These are phyloP conservation scores for Eristalis pertinax DNA, from an alignment of 2,888 invertebrate species.

Conservation along the genomic window DNA sequence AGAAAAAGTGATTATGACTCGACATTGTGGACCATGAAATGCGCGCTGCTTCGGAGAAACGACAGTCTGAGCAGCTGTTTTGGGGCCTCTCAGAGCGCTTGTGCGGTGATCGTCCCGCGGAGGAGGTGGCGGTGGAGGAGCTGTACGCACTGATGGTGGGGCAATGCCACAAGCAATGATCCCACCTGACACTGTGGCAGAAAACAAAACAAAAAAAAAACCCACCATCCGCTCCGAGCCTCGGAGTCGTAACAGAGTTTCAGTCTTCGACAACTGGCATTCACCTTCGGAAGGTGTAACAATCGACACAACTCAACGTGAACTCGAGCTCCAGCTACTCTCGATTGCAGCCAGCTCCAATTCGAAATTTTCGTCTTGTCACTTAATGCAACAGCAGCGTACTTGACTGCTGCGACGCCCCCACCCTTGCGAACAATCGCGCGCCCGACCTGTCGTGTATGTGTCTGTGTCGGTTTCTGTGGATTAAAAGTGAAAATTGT, in stretches of 20 bases:
- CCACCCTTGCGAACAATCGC: neutral
- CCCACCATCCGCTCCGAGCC: slow-evolving; percentile 29
- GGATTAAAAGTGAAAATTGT: slow-evolving; percentile 65
- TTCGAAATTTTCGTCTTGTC: slow-evolving; percentile 33
- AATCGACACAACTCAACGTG: slow-evolving; percentile 51
- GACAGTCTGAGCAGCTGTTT: slow-evolving; percentile 51
- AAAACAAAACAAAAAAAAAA: slow-evolving; percentile 33
- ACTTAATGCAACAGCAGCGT: slow-evolving; percentile 33
- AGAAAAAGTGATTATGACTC: slow-evolving; percentile 72
- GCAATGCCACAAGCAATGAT: slow-evolving; percentile 7
- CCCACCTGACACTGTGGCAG: slow-evolving; percentile 35
- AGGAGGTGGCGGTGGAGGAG: slow-evolving; percentile 1
- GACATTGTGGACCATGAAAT: slow-evolving; percentile 68
- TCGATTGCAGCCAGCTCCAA: neutral
- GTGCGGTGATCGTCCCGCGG: neutral
- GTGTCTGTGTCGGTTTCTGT: neutral
- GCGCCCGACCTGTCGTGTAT: neutral
- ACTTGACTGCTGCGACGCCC: slow-evolving; percentile 1
- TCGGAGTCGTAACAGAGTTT: slow-evolving; percentile 57
- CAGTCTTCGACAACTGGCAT: slow-evolving; percentile 55
- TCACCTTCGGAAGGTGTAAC: slow-evolving; percentile 64
- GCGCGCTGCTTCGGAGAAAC: slow-evolving; percentile 57
- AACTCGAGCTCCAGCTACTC: neutral
- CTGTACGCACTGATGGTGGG: slow-evolving; percentile 36
- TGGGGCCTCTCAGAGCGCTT: slow-evolving; percentile 6